A percentile compares a stretch with the other conserved stretches of the same genome.
Conservation (phyloP, 2,888 invertebrate genomes). For the Eucera pruinosa region DNA sequence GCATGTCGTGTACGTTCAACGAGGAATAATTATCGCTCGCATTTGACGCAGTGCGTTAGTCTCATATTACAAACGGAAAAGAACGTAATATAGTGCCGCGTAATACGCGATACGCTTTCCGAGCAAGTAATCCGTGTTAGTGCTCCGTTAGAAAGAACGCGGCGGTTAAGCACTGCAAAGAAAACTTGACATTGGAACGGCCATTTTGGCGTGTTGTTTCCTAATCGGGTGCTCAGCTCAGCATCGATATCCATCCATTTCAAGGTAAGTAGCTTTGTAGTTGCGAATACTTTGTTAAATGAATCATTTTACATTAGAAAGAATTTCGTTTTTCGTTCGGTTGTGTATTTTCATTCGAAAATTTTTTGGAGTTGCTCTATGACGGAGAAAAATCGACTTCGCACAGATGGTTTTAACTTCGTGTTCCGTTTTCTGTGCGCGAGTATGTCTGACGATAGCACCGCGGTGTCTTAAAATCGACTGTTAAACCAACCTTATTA, state of each 20-base stretch:
- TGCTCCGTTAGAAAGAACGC: slow-evolving; percentile 60
- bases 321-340: slow-evolving; percentile 37
- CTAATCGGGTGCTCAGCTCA: slow-evolving; percentile 78
- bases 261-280: slow-evolving; percentile 74
- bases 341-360: background rate
- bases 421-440: slow-evolving; percentile 29
- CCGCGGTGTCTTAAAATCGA: slow-evolving; percentile 22
- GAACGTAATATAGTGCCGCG: slow-evolving; percentile 65
- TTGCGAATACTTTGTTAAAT: slow-evolving; percentile 13
- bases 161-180: slow-evolving; percentile 68
- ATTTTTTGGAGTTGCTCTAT: background rate
- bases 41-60: slow-evolving; percentile 82
- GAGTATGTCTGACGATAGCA: slow-evolving; percentile 32
- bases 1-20: slow-evolving; percentile 75
- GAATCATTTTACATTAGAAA: slow-evolving; percentile 13
- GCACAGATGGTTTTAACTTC: slow-evolving; percentile 45
- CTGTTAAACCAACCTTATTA: slow-evolving; percentile 3
- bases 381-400: slow-evolving; percentile 28
- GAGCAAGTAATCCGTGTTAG: slow-evolving; percentile 55
- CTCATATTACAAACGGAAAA: slow-evolving; percentile 70
- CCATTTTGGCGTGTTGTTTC: slow-evolving; percentile 84
- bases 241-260: slow-evolving; percentile 82
- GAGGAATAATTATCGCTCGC: slow-evolving; percentile 75
- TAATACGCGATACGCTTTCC: slow-evolving; percentile 64
- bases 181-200: slow-evolving; percentile 85